Evolutionary conservation across 2,797 vertebrate species (phyloP).

Genomic region (Heterohyrax brucei): DNA sequence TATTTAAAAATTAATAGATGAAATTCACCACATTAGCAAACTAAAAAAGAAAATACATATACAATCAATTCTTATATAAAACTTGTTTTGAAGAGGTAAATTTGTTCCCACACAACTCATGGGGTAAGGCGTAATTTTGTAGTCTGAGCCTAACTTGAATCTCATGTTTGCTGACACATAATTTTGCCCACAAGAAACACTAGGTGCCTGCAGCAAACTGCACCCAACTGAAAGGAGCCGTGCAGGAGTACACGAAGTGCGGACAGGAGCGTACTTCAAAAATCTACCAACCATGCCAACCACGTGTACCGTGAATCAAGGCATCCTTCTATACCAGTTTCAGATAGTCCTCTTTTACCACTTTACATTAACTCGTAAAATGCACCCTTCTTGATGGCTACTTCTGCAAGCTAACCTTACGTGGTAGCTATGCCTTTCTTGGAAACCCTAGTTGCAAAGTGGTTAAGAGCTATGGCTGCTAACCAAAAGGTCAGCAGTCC

Average conservation of each 20-base stretch:
- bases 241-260: background rate
- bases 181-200: background rate
- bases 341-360: background rate
- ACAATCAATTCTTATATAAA: no score
- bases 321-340: background rate
- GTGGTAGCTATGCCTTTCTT: background rate
- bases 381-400: background rate
- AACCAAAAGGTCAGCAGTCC: no score
- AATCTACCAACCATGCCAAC: fast-evolving
- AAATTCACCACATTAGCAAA: background rate
- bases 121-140: background rate
- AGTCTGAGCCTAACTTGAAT: background rate
- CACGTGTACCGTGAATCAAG: no score
- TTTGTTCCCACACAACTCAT: background rate
- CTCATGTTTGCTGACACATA: no score
- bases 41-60: background rate
- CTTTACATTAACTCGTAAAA: background rate
- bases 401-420: background rate
- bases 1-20: no score
- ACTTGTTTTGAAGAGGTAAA: background rate
- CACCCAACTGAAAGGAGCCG: background rate
- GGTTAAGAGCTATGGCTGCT: no score
- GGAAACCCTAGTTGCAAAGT: no score
- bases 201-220: background rate
- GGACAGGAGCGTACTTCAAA: no score